Base-by-base conservation (phyloP, 2,888 invertebrate genomes). In the Hirtodrosophila trivittata region DNA sequence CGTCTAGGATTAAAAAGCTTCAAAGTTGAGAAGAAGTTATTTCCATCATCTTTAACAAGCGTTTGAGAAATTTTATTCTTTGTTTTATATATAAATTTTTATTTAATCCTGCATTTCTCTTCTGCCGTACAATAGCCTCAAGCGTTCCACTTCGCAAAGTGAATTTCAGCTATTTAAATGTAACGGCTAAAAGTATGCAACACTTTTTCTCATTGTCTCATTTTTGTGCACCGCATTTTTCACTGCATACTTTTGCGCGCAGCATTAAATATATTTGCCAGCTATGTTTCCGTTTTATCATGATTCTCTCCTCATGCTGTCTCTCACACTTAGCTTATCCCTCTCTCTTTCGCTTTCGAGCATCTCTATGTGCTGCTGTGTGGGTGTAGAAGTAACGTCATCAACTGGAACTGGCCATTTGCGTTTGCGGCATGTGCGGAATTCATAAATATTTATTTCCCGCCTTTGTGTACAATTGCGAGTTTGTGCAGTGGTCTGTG, bases 401-500 rank as follows among this genome's bases (percentile, higher is more conserved):
- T 75, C 77, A 77, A 67, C 38, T 69, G 66, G 57, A 65, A 62
- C 59, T 68, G 72, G 66, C 72, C 49, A 72, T 69, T 75, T 72
- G 59, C 54, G 59, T 57, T 56, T 21, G 18, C 18, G 70, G 73
- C 64, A 83, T 77, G 75, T 77, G 81, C 75, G 73, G 75, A 51
- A 70, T 70, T 70, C 73, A 73, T 81, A 84, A 80, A 80, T 81
- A 77, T 81, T 84, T 81, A 78, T 80, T 71, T 67, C 39, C 50
- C 60, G 57, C 72, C 51, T 52, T 72, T 74, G 52, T 64, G 56
- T 59, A 57, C 51, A 46, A 60, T 57, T 66, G 33, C 49, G 62
- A 47, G 47, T 67, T 50, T 66, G 43, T 47, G 51, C 47, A 62
- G 38, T 42, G 35, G 43, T 47, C 47, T 51, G 12, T 50, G 63